A percentile compares a stretch with the other conserved stretches of the same genome.
Conservation (phyloP, 2,113 vertebrate species). For the Gopherus flavomarginatus region DNA sequence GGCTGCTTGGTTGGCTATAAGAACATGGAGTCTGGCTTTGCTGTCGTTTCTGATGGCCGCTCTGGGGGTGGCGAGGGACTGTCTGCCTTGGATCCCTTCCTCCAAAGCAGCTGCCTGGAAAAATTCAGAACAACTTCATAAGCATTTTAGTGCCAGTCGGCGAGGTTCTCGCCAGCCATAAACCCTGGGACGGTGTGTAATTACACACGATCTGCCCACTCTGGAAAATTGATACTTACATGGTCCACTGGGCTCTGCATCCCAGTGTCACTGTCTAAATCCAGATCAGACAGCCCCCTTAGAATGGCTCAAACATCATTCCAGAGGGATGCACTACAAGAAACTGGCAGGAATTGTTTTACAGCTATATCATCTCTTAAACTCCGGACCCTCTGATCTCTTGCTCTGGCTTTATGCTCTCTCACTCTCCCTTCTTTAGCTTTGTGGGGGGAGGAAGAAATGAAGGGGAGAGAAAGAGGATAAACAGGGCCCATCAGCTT, state of each 20-base stretch:
- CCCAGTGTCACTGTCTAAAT: slow-evolving; percentile 45
- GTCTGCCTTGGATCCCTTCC: neutral
- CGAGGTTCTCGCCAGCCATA: slow-evolving; percentile 32
- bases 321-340: neutral
- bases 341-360: neutral
- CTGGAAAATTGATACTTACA: slow-evolving; percentile 63
- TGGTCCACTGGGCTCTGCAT: slow-evolving; percentile 44
- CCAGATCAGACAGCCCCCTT: slow-evolving; percentile 39
- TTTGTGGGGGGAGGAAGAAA: neutral
- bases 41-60: neutral
- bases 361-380: neutral
- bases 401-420: neutral
- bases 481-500: neutral
- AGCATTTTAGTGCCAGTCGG: slow-evolving; percentile 43
- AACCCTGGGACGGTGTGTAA: slow-evolving; percentile 58
- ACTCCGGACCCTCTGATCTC: neutral
- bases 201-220: slow-evolving; percentile 50
- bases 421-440: neutral
- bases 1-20: neutral
- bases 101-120: slow-evolving; percentile 16
- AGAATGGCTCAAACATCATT: slow-evolving; percentile 2
- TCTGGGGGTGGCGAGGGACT: neutral
- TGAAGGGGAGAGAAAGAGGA: neutral
- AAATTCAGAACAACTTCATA: slow-evolving; percentile 52
- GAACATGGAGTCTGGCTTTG: neutral